These are phyloP conservation scores for Cololabis saira DNA, from an alignment of 2,113 vertebrate genomes.

Conservation along the genomic window DNA sequence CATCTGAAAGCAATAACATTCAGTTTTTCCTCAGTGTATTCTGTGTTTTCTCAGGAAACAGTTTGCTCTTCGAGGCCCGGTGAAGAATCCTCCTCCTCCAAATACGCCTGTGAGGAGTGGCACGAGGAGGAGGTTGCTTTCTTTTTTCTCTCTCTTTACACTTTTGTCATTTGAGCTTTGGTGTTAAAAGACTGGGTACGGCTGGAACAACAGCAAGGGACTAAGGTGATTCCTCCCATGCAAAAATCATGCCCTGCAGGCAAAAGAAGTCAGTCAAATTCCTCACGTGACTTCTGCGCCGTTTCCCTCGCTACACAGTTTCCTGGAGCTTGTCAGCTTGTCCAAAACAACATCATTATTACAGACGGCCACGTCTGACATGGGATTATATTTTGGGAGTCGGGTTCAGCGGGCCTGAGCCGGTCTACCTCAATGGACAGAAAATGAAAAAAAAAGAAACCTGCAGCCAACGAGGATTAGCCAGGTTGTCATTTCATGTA, in stretches of 20 bases:
- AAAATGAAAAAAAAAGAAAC: no score
- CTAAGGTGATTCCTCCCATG: constrained; percentile 21
- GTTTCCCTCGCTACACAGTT: constrained; percentile 26
- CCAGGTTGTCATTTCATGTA: constrained; percentile 58
- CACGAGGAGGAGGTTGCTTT: constrained; percentile 13
- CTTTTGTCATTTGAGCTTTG: constrained; percentile 11
- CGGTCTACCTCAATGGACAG: constrained; percentile 23
- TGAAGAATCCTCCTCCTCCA: constrained; percentile 23
- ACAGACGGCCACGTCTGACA: constrained; percentile 11
- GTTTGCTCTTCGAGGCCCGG: constrained; percentile 19
- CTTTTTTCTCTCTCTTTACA: constrained; percentile 5
- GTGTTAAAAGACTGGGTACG: background rate
- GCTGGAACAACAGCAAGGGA: constrained; percentile 34
- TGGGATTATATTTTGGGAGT: constrained; percentile 49
- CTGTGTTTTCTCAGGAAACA: no score
- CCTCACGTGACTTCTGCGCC: constrained; percentile 20
- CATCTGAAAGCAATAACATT: no score
- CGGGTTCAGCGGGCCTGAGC: constrained; percentile 16
- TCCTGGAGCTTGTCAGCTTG: constrained; percentile 27
- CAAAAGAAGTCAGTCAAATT: constrained; percentile 48
- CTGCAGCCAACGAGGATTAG: constrained; percentile 59
- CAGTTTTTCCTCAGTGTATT: no score
- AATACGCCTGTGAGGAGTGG: constrained; percentile 34
- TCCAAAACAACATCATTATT: constrained; percentile 18
- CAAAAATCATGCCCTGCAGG: constrained; percentile 44